Percentiles rank a stretch among this genome's conserved stretches.
These are phyloP conservation scores for Mactromeris polynyma DNA, from an alignment of 2,888 invertebrate species.

Conservation along the genomic window DNA sequence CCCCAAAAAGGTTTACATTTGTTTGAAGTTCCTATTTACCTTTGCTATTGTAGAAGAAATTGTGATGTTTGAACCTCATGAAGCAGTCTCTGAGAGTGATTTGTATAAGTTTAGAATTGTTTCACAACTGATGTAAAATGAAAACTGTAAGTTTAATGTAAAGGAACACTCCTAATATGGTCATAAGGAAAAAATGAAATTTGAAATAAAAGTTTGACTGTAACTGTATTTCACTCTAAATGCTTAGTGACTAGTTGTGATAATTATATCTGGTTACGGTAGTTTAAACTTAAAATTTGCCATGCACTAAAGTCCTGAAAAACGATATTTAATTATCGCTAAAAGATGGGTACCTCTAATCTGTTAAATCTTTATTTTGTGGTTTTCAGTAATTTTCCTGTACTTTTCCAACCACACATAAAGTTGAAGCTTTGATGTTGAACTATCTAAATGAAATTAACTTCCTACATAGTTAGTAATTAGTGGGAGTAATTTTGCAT, in stretches of 20 bases:
- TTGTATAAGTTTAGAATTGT: too few species aligned
- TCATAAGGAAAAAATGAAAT: not conserved
- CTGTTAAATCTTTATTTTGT: not conserved
- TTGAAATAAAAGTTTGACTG: not conserved
- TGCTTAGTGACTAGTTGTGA: not conserved
- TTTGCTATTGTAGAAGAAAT: too few species aligned
- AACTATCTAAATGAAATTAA: too few species aligned
- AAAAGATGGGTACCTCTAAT: not conserved
- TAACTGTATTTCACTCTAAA: not conserved
- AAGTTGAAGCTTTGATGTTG: not conserved
- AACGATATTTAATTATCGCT: not conserved
- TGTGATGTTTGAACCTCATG: too few species aligned
- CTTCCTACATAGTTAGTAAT: too few species aligned
- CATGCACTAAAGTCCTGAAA: not conserved
- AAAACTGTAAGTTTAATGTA: not conserved
- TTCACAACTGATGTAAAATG: too few species aligned
- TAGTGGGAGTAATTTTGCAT: too few species aligned
- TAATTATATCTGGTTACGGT: not conserved
- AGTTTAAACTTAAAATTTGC: not conserved
- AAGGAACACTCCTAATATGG: too few species aligned
- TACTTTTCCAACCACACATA: not conserved
- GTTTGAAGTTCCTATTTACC: too few species aligned
- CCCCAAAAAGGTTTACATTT: too few species aligned
- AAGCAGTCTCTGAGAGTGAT: too few species aligned
- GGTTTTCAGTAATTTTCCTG: not conserved